Evolutionary conservation across 2,888 invertebrate genomes (phyloP), one percentile per base, ranked within the genome.

Genomic region (Drosophila mayaguana): DNA sequence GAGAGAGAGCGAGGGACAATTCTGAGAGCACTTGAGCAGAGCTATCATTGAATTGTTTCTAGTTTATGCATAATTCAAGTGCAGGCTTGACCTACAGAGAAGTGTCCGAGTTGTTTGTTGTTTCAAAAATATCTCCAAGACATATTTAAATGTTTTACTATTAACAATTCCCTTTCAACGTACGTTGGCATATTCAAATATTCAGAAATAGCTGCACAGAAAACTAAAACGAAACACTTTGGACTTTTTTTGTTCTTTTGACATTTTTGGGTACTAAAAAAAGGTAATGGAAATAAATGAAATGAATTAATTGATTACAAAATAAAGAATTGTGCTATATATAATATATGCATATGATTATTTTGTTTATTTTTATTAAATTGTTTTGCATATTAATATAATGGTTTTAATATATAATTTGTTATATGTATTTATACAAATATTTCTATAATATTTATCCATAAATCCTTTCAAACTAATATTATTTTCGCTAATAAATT

Each of bases 81-180:
- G 25, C 22, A 50, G 38, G 48, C 25, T 79, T 78, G 59, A 61
- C 75, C 75, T 18, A 62, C 50, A 55, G 34, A 38, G 32, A 12
- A 18, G 25, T 20, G 16, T 20, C 25, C 4, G 38, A n/a, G 12
- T 14, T 34, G 25, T 56, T 68, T 53, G 56, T 67, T 50, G 50
- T n/a, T 22, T 34, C 36, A 36, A 51, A 54, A 46, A 4, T 53
- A 20, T 32, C n/a, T 60, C 14, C 16, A 4, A n/a, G 16, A 12
- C 2, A 38, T 38, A 38, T 51, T 22, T 36, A 16, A 11, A 48
- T 48, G 12, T 48, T 48, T n/a, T 1, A 11, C 6, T 9, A 46
- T 28, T 22, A 16, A 3, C 22, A 14, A 45, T 8, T 16, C 14
- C 20, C 20, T 43, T 9, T 22, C 9, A 14, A 6, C 7, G 22